phyloP scores from a whole-genome alignment of 1,140 invertebrate species.

The Penaeus indicus region DNA sequence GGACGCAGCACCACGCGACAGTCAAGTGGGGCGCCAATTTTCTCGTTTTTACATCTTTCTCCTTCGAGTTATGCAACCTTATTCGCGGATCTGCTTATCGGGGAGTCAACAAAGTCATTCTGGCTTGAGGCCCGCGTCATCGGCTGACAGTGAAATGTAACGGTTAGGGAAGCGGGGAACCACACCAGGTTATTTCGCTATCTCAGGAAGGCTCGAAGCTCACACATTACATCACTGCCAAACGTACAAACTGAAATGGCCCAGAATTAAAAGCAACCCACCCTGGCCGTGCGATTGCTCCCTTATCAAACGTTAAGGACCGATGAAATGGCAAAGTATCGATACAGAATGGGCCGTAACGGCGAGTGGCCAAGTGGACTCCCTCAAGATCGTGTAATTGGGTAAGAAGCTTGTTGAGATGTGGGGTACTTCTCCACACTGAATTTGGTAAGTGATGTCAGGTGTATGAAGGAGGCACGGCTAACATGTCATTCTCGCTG shows the following conservation, averaged over 20 bases:
- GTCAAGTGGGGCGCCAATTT: conserved; percentile 50
- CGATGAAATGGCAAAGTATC: background rate
- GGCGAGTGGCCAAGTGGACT: background rate
- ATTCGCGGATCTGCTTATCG: too few relatives aligned
- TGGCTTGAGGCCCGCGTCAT: too few relatives aligned
- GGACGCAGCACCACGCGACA: conserved; percentile 49
- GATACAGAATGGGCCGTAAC: background rate
- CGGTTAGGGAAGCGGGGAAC: conserved; percentile 33
- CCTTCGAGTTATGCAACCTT: background rate
- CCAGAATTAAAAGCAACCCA: conserved; percentile 33
- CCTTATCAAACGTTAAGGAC: background rate
- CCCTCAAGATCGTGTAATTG: conserved; percentile 40
- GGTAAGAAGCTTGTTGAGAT: conserved; percentile 37
- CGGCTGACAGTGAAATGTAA: background rate
- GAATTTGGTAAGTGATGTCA: conserved; percentile 43
- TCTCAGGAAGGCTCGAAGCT: conserved; percentile 29
- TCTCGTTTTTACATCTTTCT: conserved; percentile 29
- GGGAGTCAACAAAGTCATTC: background rate
- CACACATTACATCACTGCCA: conserved; percentile 55
- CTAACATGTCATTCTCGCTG: too few relatives aligned
- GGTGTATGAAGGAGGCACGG: conserved; percentile 17
- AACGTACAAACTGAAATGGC: conserved; percentile 44
- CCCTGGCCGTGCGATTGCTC: background rate
- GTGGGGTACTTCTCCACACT: conserved; percentile 12
- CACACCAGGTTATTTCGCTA: conserved; percentile 26